Base-by-base conservation (phyloP, 2,113 vertebrate genomes). In the Peromyscus polionotus region DNA sequence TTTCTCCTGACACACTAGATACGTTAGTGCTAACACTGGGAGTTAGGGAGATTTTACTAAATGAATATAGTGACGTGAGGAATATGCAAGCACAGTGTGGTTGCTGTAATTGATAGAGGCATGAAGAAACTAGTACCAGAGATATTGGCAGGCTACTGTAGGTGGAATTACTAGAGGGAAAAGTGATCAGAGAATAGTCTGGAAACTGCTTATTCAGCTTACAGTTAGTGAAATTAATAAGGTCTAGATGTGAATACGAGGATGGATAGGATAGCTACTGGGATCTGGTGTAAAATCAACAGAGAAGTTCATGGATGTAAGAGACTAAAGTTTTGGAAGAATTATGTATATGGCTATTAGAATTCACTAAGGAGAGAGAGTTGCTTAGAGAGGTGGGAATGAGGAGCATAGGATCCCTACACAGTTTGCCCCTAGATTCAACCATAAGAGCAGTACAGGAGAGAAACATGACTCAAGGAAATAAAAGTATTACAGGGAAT, bases 281-380 rank as follows among this genome's bases (percentile, higher is more conserved):
- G 31, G 45, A 51, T 16, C 85, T 33, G 19, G 5, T 68, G 36
- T n/a, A 75, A 36, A 42, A 70, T 77, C 61, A 57, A 39, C 70
- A 72, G 39, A 84, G 28, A 72, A 39, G 31, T 67, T 67, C 16
- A 24, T 75, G 20, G 22, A 67, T 68, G 14, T 75, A 28, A 89
- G 39, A 68, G 36, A 59, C 68, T 80, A 57, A 72, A 63, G 59
- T 61, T 24, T 70, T 81, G 13, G n/a, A 80, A 77, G 39, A 80
- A 97, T 84, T 86, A 45, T 80, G 65, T 57, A 17, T 51, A 36
- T 80, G 6, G 19, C 16, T 94, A 59, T 79, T 92, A 92, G 83
- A 94, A 54, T 57, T 57, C 67, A 79, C 88, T 28, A 54, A 93
- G 57, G 65, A 75, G 77, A 42, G 39, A 42, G 65, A 57, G 28